Conservation (phyloP, 2,888 invertebrate species). For the Eurytoma adleriae region DNA sequence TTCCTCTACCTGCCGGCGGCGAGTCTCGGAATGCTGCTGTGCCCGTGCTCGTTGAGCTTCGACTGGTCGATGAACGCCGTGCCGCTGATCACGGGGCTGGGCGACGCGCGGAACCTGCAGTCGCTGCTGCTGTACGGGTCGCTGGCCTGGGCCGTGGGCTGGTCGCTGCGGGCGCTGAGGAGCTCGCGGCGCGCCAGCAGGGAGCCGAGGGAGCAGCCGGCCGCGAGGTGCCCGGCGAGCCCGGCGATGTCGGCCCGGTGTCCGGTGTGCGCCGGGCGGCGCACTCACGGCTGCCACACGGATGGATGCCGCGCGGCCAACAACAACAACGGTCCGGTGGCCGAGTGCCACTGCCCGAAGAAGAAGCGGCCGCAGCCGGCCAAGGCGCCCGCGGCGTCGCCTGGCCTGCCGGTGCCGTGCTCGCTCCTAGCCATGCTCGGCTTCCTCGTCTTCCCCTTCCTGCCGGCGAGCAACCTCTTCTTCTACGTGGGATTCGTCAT, state of each 20-base stretch:
- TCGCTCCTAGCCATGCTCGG: conserved; percentile 68
- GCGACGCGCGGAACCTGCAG: conserved; percentile 88
- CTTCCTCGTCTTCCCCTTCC: conserved; percentile 92
- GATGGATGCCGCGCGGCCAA: conserved; percentile 84
- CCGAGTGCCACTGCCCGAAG: conserved; percentile 76
- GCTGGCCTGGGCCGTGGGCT: conserved; percentile 65
- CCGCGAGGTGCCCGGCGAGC: conserved; percentile 32
- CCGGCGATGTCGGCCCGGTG: conserved; percentile 76
- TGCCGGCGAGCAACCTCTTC: conserved; percentile 96
- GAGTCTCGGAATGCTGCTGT: conserved; percentile 91
- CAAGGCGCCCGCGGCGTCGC: neutral
- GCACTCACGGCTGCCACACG: conserved; percentile 80
- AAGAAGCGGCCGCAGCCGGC: conserved; percentile 4
- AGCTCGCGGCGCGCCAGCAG: neutral
- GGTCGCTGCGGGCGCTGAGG: conserved; percentile 66
- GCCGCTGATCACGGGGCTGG: conserved; percentile 87
- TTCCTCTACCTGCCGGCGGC: conserved; percentile 94
- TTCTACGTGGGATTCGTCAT: conserved; percentile 99
- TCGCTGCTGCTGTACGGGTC: conserved; percentile 86
- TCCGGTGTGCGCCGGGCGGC: conserved; percentile 83
- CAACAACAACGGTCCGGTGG: conserved; percentile 78
- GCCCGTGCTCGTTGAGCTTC: conserved; percentile 93
- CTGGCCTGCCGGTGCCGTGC: conserved; percentile 49
- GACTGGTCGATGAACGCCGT: conserved; percentile 99
- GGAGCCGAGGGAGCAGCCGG: neutral